Base-by-base conservation (phyloP, 2,797 vertebrate genomes). In the Silurus lanzhouensis region DNA sequence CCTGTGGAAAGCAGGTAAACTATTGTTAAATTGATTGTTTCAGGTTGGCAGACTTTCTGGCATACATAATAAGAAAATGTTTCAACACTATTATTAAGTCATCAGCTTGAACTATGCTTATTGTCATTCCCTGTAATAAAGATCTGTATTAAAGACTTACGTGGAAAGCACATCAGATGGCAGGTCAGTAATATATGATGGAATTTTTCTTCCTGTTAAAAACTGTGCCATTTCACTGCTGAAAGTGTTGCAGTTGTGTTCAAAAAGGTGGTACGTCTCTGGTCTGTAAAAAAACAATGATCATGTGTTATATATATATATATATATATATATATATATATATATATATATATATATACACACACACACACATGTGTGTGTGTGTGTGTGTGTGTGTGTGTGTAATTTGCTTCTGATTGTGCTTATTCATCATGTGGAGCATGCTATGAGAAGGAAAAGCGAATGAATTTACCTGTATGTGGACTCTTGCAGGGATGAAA, bases 171-270 rank as follows among this genome's bases (percentile, higher is more conserved):
- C 94, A 92, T 99, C 98, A 20, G 98, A 96, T 9, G 98, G 98
- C 88, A 99, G 96, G 93, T 99, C 97, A 0, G 97, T 99, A 93
- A 99, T 99, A 90, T 99, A 97, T 20, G 98, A 97, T 44, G 98
- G 98, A 89, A 99, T 98, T 90, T 97, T 94, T 84, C 91, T 93
- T 84, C 98, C 98, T 0, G 98, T 99, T 92, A 99, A 94, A 92
- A 99, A 99, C 93, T 99, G 98, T 81, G 97, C 96, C 90, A 99
- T 96, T 94, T 99, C 98, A 4, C 98, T 97, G 92, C 96, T 98
- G 92, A 99, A 99, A 81, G 97, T 97, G 95, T 99, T 99, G 92
- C 98, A 99, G 93, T 99, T 99, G 95, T 98, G 96, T 92, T 99
- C 98, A 91, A 99, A 99, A 89, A 99, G 93, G 78, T 97, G 96